Conservation (phyloP, 2,113 vertebrate species). For the Dasypus novemcinctus region DNA sequence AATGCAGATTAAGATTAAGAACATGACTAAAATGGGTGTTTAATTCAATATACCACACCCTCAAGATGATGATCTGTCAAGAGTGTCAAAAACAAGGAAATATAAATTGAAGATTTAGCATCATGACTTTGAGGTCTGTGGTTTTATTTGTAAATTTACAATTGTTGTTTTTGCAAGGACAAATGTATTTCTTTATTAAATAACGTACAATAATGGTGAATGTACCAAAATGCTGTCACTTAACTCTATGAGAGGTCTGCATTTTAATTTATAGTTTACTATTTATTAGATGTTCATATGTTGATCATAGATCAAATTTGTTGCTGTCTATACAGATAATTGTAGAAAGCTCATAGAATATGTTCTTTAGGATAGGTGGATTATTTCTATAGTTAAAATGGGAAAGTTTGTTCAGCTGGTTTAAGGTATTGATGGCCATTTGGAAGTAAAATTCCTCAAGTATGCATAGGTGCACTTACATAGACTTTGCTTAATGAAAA, state of each 20-base stretch:
- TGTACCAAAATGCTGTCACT: constrained; percentile 75
- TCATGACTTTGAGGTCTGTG: constrained; percentile 59
- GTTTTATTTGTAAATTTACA: constrained; percentile 64
- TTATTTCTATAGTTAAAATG: constrained; percentile 20
- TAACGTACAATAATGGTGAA: constrained; percentile 71
- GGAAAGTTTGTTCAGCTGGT: constrained; percentile 35
- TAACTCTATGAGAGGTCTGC: constrained; percentile 78
- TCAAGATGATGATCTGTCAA: no score
- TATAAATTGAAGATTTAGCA: constrained; percentile 62
- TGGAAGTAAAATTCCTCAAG: constrained; percentile 29
- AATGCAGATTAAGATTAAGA: no score
- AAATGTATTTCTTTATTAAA: constrained; percentile 79
- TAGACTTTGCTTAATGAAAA: constrained; percentile 20
- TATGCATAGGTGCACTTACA: constrained; percentile 40
- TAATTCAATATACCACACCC: no score
- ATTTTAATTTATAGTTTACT: constrained; percentile 77
- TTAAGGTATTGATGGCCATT: constrained; percentile 33
- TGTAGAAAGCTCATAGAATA: constrained; percentile 58
- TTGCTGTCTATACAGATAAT: constrained; percentile 73
- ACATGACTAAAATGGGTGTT: no score
- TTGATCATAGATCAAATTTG: constrained; percentile 72
- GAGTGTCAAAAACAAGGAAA: no score
- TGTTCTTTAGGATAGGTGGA: constrained; percentile 48
- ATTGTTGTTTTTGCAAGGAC: constrained; percentile 67
- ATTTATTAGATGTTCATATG: constrained; percentile 75